Percentiles rank a stretch among this genome's conserved stretches.
These are phyloP conservation scores for Otocyon megalotis DNA, from an alignment of 2,113 vertebrate genomes.

Conservation along the genomic window DNA sequence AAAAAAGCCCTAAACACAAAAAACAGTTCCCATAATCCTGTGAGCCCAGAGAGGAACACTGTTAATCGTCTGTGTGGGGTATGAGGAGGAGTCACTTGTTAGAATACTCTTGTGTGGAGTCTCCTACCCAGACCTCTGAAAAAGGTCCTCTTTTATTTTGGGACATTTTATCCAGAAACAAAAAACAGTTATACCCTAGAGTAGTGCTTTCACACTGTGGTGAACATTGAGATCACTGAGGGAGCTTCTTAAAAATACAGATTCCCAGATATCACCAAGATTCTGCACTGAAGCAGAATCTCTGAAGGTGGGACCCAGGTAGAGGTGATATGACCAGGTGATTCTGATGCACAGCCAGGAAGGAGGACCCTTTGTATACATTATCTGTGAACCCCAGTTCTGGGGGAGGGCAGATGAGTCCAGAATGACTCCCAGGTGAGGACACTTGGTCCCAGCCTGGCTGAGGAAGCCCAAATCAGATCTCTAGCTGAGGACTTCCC, in stretches of 20 bases:
- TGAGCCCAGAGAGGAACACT: background rate
- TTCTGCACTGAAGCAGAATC: background rate
- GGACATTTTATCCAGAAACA: background rate
- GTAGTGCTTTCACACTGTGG: background rate
- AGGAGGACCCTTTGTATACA: rapidly evolving
- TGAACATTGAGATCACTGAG: background rate
- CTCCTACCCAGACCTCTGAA: background rate
- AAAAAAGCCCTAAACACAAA: background rate
- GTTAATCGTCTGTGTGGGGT: background rate
- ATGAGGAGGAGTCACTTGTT: background rate
- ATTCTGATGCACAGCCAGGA: background rate
- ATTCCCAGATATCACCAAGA: background rate
- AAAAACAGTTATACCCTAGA: background rate
- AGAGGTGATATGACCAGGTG: background rate
- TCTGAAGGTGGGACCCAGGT: background rate
- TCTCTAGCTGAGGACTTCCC: background rate
- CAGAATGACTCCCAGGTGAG: background rate
- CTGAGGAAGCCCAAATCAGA: background rate
- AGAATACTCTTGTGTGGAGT: background rate
- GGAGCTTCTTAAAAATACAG: background rate
- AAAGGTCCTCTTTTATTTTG: background rate
- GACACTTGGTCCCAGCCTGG: background rate
- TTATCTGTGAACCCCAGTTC: background rate
- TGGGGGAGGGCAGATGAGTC: rapidly evolving
- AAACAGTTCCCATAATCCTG: rapidly evolving